A percentile compares a stretch with the other conserved stretches of the same genome.
Evolutionary conservation across 2,113 vertebrate genomes (phyloP).

Genomic region (Mastomys natalensis): DNA sequence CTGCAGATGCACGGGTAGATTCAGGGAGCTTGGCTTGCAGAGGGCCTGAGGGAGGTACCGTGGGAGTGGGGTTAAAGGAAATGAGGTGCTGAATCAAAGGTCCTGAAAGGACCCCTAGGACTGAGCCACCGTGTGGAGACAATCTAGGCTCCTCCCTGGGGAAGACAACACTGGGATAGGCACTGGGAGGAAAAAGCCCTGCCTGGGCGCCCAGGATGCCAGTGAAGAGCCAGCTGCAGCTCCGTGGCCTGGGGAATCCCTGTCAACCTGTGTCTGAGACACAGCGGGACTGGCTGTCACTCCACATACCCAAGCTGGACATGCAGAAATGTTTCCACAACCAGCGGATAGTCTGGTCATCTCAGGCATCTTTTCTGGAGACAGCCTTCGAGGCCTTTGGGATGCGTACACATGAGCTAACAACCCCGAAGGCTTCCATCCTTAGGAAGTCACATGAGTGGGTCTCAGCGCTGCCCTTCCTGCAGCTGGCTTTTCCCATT

Average conservation of each 20-base stretch:
- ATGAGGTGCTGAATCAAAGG: fast-evolving
- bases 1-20: fast-evolving
- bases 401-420: no score
- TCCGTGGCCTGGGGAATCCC: fast-evolving
- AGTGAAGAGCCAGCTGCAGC: not conserved
- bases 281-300: not conserved
- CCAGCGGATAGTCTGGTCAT: not conserved
- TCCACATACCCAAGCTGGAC: fast-evolving
- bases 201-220: no score
- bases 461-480: not conserved
- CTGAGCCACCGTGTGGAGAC: no score
- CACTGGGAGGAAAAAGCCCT: not conserved
- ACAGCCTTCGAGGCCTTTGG: not conserved
- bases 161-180: not conserved
- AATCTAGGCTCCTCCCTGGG: not conserved
- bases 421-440: not conserved
- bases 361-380: not conserved
- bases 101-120: no score
- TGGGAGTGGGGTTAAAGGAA: not conserved
- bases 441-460: not conserved
- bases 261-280: not conserved
- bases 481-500: no score
- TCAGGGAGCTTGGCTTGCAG: no score
- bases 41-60: not conserved
- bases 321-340: no score